These are phyloP conservation scores for Taxidea taxus DNA, from an alignment of 2,113 vertebrate genomes.

Conservation along the genomic window DNA sequence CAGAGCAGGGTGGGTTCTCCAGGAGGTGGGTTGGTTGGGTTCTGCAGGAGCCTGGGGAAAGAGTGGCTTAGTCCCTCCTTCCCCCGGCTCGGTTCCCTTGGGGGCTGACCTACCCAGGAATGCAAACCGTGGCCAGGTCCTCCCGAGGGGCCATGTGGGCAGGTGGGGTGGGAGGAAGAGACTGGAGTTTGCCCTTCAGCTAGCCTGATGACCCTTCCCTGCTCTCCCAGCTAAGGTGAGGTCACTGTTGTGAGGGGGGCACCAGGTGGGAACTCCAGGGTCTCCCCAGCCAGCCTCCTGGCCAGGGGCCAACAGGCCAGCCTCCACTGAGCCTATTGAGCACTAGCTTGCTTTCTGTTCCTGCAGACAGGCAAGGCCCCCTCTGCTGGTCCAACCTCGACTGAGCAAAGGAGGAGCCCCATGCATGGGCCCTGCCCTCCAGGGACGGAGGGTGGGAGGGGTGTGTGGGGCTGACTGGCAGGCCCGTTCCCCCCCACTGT, in stretches of 20 bases:
- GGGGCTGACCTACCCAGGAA: background rate
- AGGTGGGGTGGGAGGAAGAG: background rate
- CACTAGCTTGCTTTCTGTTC: background rate
- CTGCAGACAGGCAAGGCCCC: fast-evolving
- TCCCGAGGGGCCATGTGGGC: too few relatives aligned
- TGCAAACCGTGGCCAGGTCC: fast-evolving
- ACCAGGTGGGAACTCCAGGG: too few relatives aligned
- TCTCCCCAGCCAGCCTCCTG: background rate
- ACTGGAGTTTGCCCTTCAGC: background rate
- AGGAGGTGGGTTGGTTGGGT: background rate
- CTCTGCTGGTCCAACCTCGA: background rate
- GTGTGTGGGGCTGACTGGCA: too few relatives aligned
- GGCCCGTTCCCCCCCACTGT: background rate
- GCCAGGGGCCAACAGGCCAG: too few relatives aligned
- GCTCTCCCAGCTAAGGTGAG: fast-evolving
- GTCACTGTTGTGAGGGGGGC: background rate
- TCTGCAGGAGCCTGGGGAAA: background rate
- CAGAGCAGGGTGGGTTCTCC: background rate
- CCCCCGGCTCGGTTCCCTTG: background rate
- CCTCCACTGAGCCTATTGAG: fast-evolving
- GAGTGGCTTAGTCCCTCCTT: background rate
- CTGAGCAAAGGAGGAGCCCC: background rate
- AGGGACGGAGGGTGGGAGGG: background rate
- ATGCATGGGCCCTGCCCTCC: too few relatives aligned
- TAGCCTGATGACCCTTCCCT: too few relatives aligned